Evolutionary conservation across 2,113 vertebrate species (phyloP).

Genomic region (Sphyrna mokarran): DNA sequence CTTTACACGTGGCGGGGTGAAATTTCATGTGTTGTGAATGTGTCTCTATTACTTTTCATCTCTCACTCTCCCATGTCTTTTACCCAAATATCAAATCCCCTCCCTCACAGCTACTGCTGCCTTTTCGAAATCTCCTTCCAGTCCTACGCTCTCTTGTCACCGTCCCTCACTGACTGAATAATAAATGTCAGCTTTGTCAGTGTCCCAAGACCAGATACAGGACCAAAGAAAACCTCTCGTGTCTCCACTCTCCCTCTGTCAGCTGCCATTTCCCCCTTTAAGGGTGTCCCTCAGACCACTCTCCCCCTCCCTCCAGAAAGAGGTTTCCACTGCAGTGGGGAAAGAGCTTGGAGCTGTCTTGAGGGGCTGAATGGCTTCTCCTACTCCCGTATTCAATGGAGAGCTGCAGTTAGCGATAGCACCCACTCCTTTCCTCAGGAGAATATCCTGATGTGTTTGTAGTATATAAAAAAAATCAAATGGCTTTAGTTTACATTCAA

Average conservation of each 20-base stretch:
- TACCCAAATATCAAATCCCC: background rate
- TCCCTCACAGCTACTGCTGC: background rate
- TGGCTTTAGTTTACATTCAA: conserved; percentile 5
- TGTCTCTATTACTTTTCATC: background rate
- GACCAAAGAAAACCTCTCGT: background rate
- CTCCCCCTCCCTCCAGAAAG: background rate
- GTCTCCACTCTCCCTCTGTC: background rate
- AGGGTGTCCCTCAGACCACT: background rate
- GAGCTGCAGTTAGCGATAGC: background rate
- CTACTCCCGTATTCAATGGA: background rate
- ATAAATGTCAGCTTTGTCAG: background rate
- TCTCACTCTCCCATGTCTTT: background rate
- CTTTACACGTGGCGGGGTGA: background rate
- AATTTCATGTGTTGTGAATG: background rate
- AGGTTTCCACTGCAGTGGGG: background rate
- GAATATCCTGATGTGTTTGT: background rate
- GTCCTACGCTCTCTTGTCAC: background rate
- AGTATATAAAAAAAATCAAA: background rate
- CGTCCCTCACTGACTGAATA: background rate
- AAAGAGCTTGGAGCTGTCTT: background rate
- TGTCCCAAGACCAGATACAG: background rate
- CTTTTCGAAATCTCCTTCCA: background rate
- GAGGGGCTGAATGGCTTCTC: background rate
- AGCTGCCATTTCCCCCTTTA: background rate
- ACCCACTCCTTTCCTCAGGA: background rate